A percentile compares a stretch with the other conserved stretches of the same genome.
These are phyloP conservation scores for Lates calcarifer DNA, from an alignment of 2,113 vertebrate species.

Conservation along the genomic window DNA sequence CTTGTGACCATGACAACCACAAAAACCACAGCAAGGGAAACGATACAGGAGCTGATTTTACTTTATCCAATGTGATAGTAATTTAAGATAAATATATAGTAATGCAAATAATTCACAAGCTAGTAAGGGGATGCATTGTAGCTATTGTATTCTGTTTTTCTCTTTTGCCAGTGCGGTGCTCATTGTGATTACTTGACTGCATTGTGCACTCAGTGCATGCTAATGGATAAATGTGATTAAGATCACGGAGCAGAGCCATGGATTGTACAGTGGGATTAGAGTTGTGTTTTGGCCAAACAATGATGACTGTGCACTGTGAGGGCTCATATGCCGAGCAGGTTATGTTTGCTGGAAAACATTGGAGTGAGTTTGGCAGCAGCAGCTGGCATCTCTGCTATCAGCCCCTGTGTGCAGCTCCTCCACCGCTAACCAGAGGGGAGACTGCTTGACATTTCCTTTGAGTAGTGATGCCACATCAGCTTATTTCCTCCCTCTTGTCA, in stretches of 20 bases:
- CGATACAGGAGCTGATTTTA: too few species aligned
- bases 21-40: too few species aligned
- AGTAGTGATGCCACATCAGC: slow-evolving; percentile 33
- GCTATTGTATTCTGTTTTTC: background rate
- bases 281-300: slow-evolving; percentile 27
- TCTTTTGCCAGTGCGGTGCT: slow-evolving; percentile 1
- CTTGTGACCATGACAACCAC: too few species aligned
- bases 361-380: slow-evolving; percentile 5
- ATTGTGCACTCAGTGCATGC: slow-evolving; percentile 16
- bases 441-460: slow-evolving; percentile 57
- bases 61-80: background rate
- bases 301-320: slow-evolving; percentile 42
- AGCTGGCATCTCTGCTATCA: background rate
- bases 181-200: slow-evolving; percentile 25
- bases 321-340: slow-evolving; percentile 39
- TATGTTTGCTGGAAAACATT: slow-evolving; percentile 5
- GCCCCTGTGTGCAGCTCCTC: background rate
- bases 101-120: background rate
- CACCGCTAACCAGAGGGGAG: slow-evolving; percentile 12
- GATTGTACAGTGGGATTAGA: slow-evolving; percentile 43
- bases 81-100: background rate
- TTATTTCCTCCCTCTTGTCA: slow-evolving; percentile 45
- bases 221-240: slow-evolving; percentile 60
- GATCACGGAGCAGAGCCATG: slow-evolving; percentile 16
- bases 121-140: background rate